Conservation (phyloP, 2,797 vertebrate genomes). For the Typhlichthys eigenmanni region DNA sequence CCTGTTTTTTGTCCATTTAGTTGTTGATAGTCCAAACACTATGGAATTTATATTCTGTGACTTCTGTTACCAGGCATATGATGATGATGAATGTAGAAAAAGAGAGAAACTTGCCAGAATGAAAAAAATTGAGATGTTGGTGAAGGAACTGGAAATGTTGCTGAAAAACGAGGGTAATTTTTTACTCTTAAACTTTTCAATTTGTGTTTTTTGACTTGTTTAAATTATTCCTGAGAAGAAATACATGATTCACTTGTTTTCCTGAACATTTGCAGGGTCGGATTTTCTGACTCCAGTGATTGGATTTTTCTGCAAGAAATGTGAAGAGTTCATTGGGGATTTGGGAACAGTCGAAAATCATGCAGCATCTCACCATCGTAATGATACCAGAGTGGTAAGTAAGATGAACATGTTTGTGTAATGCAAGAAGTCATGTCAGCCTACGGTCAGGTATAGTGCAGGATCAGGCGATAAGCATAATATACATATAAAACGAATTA, state of each 20-base stretch:
- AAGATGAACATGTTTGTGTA: neutral
- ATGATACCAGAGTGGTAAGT: slow-evolving; percentile 80
- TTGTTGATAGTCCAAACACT: neutral
- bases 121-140: slow-evolving; percentile 84
- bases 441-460: neutral
- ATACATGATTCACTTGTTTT: neutral
- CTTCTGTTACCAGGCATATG: slow-evolving; percentile 39
- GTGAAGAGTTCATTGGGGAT: slow-evolving; percentile 92
- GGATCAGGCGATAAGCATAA: neutral
- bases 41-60: neutral
- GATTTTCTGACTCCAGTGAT: slow-evolving; percentile 87
- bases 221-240: no score
- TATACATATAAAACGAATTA: no score
- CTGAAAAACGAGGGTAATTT: slow-evolving; percentile 87
- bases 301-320: slow-evolving; percentile 93
- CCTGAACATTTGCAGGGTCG: slow-evolving; percentile 73
- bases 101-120: slow-evolving; percentile 79
- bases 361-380: slow-evolving; percentile 73
- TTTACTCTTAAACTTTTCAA: neutral
- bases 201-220: neutral
- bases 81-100: slow-evolving; percentile 78
- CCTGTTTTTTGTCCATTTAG: neutral
- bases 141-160: slow-evolving; percentile 86
- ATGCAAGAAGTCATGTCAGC: neutral
- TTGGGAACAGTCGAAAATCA: slow-evolving; percentile 85